Base-by-base conservation (phyloP, 2,888 invertebrate genomes). In the Abrostola tripartita region DNA sequence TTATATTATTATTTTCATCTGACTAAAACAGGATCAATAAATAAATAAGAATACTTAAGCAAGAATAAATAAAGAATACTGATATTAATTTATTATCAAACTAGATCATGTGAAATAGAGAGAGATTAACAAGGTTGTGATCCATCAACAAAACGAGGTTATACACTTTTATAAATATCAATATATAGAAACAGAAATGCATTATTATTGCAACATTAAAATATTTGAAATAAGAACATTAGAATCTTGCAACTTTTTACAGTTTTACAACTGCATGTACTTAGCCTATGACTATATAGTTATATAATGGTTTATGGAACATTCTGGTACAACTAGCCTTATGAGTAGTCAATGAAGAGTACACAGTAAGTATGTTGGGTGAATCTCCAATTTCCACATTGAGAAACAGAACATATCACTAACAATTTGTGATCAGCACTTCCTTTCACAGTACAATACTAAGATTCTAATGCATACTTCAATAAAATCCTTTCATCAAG, bases 61-160 rank as follows among this genome's bases (percentile, higher is more conserved):
- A 55, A 59, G 71, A 77, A 75, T 42, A 59, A 68, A 51, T 38
- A 64, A 24, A 65, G 52, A 80, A 78, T 81, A 84, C 78, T 84
- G 76, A 80, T 81, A 74, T 81, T 82, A 83, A 83, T 85, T 82
- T 83, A 80, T 79, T 83, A 70, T 65, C 60, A 72, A 74, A 74
- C 71, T 75, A 77, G 61, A 75, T 63, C 65, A 69, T 66, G 56
- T 37, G 36, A 52, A 75, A 61, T 56, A 74, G 57, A 74, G 59
- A 69, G 65, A 74, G 65, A 67, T 69, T 61, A 74, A 67, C 63
- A 69, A 74, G 62, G 35, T 70, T 74, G 68, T 78, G 70, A 76
- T 72, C 57, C 67, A 54, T 60, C 54, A 74, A 78, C 65, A 72
- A 71, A 79, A 74, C 40, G 69, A 67, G 50, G 57, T 49, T 14